These are phyloP conservation scores for Cheiracanthium punctorium DNA, from an alignment of 2,888 invertebrate genomes.

Conservation along the genomic window DNA sequence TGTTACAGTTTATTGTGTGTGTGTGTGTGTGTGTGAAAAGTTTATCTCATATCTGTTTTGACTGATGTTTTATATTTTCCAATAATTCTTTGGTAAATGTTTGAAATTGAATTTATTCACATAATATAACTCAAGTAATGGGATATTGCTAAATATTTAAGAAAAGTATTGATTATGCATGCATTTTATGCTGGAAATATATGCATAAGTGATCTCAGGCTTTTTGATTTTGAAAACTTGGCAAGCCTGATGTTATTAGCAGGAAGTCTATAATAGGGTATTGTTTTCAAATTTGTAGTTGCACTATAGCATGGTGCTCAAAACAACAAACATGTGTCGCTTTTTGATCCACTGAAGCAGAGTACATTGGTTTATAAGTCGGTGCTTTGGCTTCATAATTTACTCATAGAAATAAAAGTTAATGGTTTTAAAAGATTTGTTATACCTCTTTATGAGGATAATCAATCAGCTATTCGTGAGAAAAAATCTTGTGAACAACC, in stretches of 20 bases:
- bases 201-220: not conserved
- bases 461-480: conserved; percentile 9
- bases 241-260: not conserved
- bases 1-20: no score
- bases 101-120: not conserved
- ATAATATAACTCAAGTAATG: not conserved
- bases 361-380: not conserved
- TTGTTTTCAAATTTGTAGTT: not conserved
- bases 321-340: not conserved
- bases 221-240: not conserved
- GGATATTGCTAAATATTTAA: not conserved
- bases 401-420: not conserved
- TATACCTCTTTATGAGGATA: conserved; percentile 4
- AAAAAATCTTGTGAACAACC: conserved; percentile 2
- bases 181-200: not conserved
- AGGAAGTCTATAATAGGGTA: not conserved
- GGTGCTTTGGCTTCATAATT: not conserved
- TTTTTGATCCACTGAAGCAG: not conserved
- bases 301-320: not conserved
- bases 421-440: not conserved
- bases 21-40: no score
- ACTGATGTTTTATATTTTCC: no score
- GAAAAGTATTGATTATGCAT: not conserved
- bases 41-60: no score
- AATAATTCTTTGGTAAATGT: no score